A percentile compares a stretch with the other conserved stretches of the same genome.
phyloP scores from a whole-genome alignment of 2,888 invertebrate genomes.

The Spisula solida region DNA sequence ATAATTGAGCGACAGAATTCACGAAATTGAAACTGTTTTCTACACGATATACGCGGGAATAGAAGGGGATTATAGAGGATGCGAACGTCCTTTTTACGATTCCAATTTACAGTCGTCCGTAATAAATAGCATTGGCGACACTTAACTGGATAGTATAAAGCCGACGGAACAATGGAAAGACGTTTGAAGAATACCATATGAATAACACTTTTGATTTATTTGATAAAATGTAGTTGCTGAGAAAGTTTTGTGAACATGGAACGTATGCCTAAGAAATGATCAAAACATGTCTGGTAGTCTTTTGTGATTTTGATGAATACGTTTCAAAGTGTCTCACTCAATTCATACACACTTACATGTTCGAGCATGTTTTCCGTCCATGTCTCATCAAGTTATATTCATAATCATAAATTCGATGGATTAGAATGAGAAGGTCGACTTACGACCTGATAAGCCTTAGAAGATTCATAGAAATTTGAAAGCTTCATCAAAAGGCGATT shows the following conservation, averaged over 20 bases:
- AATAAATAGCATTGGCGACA: slow-evolving; percentile 31
- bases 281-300: too few species aligned
- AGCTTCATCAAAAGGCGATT: too few species aligned
- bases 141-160: slow-evolving; percentile 24
- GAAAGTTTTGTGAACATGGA: background rate
- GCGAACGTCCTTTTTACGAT: background rate
- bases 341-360: too few species aligned
- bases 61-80: background rate
- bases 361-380: too few species aligned
- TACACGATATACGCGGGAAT: slow-evolving; percentile 14
- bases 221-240: background rate
- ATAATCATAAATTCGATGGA: too few species aligned
- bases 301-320: too few species aligned
- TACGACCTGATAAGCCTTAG: too few species aligned
- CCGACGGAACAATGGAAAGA: background rate
- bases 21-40: slow-evolving; percentile 43
- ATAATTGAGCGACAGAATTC: slow-evolving; percentile 41
- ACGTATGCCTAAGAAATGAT: too few species aligned
- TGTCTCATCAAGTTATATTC: too few species aligned
- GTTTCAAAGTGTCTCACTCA: too few species aligned
- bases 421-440: too few species aligned
- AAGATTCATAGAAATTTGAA: too few species aligned
- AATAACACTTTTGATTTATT: background rate
- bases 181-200: background rate
- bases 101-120: background rate